Evolutionary conservation across 2,797 vertebrate species (phyloP), one percentile per base, ranked within the genome.

Genomic region (Linurgus olivaceus): DNA sequence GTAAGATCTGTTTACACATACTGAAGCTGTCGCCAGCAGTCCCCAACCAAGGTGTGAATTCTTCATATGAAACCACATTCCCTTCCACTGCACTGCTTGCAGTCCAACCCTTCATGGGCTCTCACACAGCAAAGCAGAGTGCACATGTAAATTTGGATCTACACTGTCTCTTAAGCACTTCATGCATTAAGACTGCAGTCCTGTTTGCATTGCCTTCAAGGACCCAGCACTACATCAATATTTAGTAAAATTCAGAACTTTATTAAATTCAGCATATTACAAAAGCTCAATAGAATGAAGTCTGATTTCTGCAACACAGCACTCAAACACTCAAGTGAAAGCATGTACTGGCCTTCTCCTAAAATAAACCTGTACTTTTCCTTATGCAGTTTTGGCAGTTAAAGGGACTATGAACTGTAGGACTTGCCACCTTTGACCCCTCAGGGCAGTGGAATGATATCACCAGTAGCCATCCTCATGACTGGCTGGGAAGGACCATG

Each of bases 11-110:
- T 62, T 73, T 47, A 52, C 1, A 3, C 8, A 24, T 6, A 47
- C 6, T 45, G 29, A 29, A 92, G 20, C 4, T 74, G 76, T 5
- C 62, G 44, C 25, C 54, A 84, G 48, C 2, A 2, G 13, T 37
- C 10, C 12, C 13, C 13, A 37, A 2, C 2, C 5, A 1, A 1
- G 0, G 13, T 2, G 1, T 25, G 23, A 1, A 0, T 20, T 37
- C 50, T 55, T 28, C 1, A 11, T 37, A 55, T 0, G 4, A 75
- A 92, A 78, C 29, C 40, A 59, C 48, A 16, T 70, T 82, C 51
- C 19, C 19, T 86, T 66, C 17, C 35, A 26, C 45, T 81, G 63
- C 71, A 26, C 7, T 54, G 6, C 65, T 75, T 62, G 58, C 40
- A 76, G 14, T 66, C 31, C 63, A 71, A 1, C 17, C 21, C 31